A percentile compares a stretch with the other conserved stretches of the same genome.
Conservation (phyloP, 2,113 vertebrate genomes). For the Conger conger region DNA sequence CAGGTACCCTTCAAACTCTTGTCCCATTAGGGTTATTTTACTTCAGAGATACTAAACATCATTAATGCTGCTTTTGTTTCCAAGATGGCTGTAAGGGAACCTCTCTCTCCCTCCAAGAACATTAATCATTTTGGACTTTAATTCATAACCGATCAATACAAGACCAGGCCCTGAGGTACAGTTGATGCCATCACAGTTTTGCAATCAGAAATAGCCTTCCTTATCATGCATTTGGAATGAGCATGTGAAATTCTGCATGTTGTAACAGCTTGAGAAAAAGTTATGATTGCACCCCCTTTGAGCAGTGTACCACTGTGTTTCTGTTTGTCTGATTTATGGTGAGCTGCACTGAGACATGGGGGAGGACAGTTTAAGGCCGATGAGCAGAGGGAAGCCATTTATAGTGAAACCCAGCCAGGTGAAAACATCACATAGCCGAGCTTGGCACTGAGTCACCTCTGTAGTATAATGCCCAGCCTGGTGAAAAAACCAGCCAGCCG, state of each 20-base stretch:
- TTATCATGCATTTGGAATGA: not conserved
- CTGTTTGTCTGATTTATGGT: not conserved
- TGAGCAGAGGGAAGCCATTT: not conserved
- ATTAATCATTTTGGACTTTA: not conserved
- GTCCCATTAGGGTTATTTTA: not conserved
- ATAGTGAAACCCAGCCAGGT: not conserved
- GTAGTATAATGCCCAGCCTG: not conserved
- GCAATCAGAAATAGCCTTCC: no score
- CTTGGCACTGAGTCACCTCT: conserved; percentile 1
- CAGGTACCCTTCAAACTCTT: not conserved
- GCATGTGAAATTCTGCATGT: not conserved
- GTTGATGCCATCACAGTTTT: not conserved
- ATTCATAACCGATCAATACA: conserved; percentile 12
- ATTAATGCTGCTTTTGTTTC: not conserved
- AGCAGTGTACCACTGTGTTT: not conserved
- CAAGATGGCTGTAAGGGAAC: not conserved
- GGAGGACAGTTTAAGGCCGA: not conserved
- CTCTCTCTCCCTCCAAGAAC: not conserved
- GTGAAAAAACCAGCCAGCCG: not conserved
- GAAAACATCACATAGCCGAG: not conserved
- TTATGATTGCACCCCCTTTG: not conserved
- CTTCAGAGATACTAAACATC: not conserved
- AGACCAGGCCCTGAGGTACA: not conserved
- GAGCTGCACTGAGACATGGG: not conserved
- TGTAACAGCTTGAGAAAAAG: not conserved